A percentile compares a stretch with the other conserved stretches of the same genome.
Conservation (phyloP, 2,797 vertebrate species). For the Cheirogaleus major region DNA sequence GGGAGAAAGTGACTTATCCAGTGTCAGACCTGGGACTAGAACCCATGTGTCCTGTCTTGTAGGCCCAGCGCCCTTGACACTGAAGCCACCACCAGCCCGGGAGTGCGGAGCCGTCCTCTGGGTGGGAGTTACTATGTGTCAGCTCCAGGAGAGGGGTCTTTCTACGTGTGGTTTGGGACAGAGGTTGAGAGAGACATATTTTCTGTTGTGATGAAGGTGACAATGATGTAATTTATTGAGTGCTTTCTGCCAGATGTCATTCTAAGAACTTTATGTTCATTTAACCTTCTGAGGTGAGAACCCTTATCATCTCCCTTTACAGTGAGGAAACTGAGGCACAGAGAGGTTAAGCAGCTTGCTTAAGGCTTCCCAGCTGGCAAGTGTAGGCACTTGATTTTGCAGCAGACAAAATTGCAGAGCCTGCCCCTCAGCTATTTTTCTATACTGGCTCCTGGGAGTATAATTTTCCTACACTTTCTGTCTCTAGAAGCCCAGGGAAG, state of each 20-base stretch:
- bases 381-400: not conserved
- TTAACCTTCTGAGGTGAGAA: not conserved
- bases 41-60: not conserved
- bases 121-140: not conserved
- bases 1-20: too few relatives aligned
- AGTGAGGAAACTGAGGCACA: not conserved
- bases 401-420: not conserved
- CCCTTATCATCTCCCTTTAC: not conserved
- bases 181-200: rapidly evolving
- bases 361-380: not conserved
- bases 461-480: not conserved
- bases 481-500: not conserved
- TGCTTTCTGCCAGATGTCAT: not conserved
- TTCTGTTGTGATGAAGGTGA: not conserved
- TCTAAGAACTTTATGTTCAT: not conserved
- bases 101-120: not conserved
- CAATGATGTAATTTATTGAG: not conserved
- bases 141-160: not conserved
- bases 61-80: not conserved
- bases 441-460: not conserved
- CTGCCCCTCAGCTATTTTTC: not conserved
- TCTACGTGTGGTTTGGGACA: not conserved
- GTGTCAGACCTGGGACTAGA: not conserved
- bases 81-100: not conserved
- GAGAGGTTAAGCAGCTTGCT: not conserved